Percentiles rank a stretch among this genome's conserved stretches.
Evolutionary conservation across 2,888 invertebrate genomes (phyloP).

Genomic region (Allygus modestus): DNA sequence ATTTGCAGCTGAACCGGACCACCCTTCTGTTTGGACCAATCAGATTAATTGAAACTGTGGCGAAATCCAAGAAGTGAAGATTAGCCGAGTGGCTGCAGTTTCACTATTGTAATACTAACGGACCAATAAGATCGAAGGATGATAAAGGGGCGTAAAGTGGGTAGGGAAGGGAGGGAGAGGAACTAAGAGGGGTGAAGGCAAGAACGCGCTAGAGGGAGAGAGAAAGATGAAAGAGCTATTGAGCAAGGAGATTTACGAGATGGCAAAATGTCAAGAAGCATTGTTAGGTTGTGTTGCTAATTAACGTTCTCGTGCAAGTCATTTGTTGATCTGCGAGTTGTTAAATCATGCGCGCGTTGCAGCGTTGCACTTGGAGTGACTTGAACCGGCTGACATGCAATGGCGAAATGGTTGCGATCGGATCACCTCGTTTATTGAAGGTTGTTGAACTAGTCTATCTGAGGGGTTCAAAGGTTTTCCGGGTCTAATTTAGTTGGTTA

Average conservation of each 20-base stretch:
- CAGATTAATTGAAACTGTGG: slow-evolving; percentile 23
- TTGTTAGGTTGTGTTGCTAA: slow-evolving; percentile 23
- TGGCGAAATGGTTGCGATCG: not conserved
- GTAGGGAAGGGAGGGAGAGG: not conserved
- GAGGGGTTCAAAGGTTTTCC: no score
- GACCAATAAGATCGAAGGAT: not conserved
- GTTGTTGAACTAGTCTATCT: no score
- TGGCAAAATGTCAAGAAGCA: slow-evolving; percentile 28
- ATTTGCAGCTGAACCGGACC: slow-evolving; percentile 7
- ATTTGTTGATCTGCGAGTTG: not conserved
- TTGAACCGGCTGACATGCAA: not conserved
- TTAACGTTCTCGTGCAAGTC: not conserved
- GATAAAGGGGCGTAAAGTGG: not conserved
- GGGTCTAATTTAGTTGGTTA: no score
- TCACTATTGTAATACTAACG: not conserved
- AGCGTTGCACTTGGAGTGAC: not conserved
- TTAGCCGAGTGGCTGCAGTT: not conserved
- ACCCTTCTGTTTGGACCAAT: not conserved
- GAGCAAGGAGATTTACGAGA: slow-evolving; percentile 10
- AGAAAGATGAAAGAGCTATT: not conserved
- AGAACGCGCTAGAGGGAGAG: not conserved
- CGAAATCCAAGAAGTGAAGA: not conserved
- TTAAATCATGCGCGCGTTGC: not conserved
- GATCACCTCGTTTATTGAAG: no score
- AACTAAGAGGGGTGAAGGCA: not conserved